Conservation (phyloP, 2,888 invertebrate species). For the Sphaeridia pumilis region DNA sequence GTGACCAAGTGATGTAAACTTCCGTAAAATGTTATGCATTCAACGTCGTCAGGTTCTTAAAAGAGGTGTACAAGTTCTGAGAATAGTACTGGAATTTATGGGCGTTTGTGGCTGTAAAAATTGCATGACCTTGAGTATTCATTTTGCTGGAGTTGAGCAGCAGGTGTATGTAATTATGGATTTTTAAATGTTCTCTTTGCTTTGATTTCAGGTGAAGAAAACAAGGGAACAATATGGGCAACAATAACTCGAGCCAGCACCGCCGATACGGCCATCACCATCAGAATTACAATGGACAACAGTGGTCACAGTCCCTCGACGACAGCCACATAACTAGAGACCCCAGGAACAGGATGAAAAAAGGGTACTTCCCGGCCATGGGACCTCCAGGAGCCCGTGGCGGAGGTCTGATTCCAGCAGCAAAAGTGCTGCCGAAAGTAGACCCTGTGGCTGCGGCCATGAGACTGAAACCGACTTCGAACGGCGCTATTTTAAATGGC, state of each 20-base stretch:
- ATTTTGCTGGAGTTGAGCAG: no score
- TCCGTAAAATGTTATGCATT: no score
- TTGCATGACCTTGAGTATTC: no score
- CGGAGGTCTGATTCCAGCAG: constrained; percentile 22
- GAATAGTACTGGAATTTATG: no score
- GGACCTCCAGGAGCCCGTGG: constrained; percentile 22
- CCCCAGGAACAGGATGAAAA: constrained; percentile 30
- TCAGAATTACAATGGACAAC: not conserved
- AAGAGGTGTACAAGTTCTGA: no score
- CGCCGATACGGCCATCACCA: not conserved
- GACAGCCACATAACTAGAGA: no score
- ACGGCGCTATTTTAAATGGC: constrained; percentile 67
- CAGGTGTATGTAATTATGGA: no score
- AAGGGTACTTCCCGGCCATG: constrained; percentile 29
- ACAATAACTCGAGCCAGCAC: constrained; percentile 9
- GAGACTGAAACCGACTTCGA: constrained; percentile 62
- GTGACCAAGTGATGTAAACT: no score
- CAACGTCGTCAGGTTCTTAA: no score
- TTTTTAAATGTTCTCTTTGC: no score
- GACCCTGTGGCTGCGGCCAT: constrained; percentile 44
- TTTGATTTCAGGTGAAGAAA: no score
- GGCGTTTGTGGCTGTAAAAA: no score
- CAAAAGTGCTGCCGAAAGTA: constrained; percentile 31
- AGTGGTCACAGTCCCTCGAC: constrained; percentile 25
- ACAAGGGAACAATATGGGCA: constrained; percentile 10